Base-by-base conservation (phyloP, 2,797 vertebrate genomes). In the Hozukius guyotensis region DNA sequence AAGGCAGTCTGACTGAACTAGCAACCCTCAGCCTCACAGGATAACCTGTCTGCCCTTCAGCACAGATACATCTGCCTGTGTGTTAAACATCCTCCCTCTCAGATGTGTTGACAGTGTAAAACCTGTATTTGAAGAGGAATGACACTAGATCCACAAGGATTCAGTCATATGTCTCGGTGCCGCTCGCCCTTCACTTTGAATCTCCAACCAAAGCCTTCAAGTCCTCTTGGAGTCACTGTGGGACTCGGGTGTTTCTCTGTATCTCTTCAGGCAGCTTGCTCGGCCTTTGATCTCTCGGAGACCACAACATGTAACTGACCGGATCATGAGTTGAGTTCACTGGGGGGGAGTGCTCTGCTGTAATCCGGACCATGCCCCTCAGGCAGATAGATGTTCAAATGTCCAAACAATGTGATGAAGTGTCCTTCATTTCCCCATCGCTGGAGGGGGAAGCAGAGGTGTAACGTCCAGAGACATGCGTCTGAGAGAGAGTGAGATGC, bases 351-450 rank as follows among this genome's bases (percentile, higher is more conserved):
- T 25, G 8, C 59, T 67, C 52, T 64, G 79, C 79, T 87, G 77
- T 83, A 78, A 86, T 89, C 81, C 25, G 27, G 72, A 80, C 83
- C 14, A 32, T 69, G 78, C 78, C 92, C 92, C 88, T 87, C 36
- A 25, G 90, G 92, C 90, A 77, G 82, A 87, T 83, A 84, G 88
- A 83, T 89, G 88, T 87, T 85, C 57, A 72, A 27, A 70, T 84
- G 87, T 87, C 86, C 78, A 83, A 91, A 88, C 87, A 80, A 85
- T 88, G 83, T 83, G 80, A 87, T 89, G 74, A 88, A 74, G 81
- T 86, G 88, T 80, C 88, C 63, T 70, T 92, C 88, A 88, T 72
- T 65, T 74, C 77, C 71, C 64, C 72, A 55, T 69, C 8, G 6
- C 29, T 4, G 10, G 42, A 78, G 29, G 46, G 36, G 52, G 31